Base-by-base conservation (phyloP, 2,888 invertebrate genomes). In the Anagyrus pseudococci region DNA sequence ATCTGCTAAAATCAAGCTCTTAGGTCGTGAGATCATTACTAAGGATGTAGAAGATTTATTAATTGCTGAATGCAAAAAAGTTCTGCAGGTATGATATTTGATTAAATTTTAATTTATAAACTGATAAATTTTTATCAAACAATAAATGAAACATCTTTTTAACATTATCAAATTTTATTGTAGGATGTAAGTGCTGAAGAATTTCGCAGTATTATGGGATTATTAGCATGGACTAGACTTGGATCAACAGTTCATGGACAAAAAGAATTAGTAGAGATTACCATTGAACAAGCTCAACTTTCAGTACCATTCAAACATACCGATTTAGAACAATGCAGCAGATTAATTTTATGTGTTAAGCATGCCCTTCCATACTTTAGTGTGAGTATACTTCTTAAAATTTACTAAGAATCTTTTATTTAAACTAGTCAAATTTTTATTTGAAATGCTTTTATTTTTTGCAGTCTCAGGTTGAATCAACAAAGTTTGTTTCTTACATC, bases 101-200 rank as follows among this genome's bases (percentile, higher is more conserved):
- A 8, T 46, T 22, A 46, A 20, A 44, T 20, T 13, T 46, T 46
- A 22, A 46, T 1, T 4, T 4, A 22, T 19, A 46, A 1, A 46
- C 7, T 23, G 19, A 46, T 43, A 10, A 2, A 15, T 44, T 44
- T 20, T 17, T 44, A 2, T 20, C 2, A 17, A 44, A 17, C 17
- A 17, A 15, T 17, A 6, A 44, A 44, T 15, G 46, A 10, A 7
- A n/a, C 7, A 44, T 44, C 37, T 37, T 4, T 20, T 15, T 19
- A 4, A 19, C 46, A 23, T 4, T 22, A 47, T 47, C 10, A 47
- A 47, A 6, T n/a, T 47, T 23, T 23, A 33, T 64, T 68, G n/a
- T 75, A 93, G 89, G 94, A 94, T 84, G 92, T 94, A 26, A 93
- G 91, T 15, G 93, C 94, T 33, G 93, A 94, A 71, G 97, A 98